Conservation (phyloP, 1,140 invertebrate species). For the Sesamia nonagrioides region DNA sequence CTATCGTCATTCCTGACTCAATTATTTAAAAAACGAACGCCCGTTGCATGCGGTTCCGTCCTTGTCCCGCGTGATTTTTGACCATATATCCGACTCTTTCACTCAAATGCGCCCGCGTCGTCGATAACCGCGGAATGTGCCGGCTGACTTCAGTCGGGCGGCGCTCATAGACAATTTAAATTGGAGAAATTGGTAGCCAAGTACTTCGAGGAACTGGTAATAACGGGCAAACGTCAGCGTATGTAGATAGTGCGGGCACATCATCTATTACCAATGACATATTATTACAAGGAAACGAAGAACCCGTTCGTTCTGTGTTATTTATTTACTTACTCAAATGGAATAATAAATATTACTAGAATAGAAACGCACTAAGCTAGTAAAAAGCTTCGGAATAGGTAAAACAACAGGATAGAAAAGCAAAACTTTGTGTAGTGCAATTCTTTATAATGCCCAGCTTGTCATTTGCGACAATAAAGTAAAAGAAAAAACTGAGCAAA, state of each 20-base stretch:
- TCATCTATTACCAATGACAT: constrained; percentile 36
- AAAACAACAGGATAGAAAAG: background rate
- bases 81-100: constrained; percentile 70
- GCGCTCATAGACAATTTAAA: constrained; percentile 87
- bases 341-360: constrained; percentile 1
- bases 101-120: constrained; percentile 73
- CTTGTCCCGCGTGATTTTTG: constrained; percentile 74
- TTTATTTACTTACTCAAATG: constrained; percentile 19
- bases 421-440: background rate
- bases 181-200: constrained; percentile 84
- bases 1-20: constrained; percentile 84
- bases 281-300: constrained; percentile 47
- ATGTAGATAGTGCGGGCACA: constrained; percentile 43
- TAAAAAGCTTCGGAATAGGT: background rate
- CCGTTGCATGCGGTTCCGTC: constrained; percentile 70
- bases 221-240: constrained; percentile 76
- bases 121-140: constrained; percentile 84
- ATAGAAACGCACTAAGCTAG: background rate
- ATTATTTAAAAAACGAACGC: constrained; percentile 86
- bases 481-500: constrained; percentile 7
- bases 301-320: constrained; percentile 27
- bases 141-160: constrained; percentile 85
- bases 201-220: constrained; percentile 78
- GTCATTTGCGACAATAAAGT: constrained; percentile 12
- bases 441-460: background rate